A percentile compares a stretch with the other conserved stretches of the same genome.
Evolutionary conservation across 2,797 vertebrate species (phyloP).

Genomic region (Semaprochilodus insignis): DNA sequence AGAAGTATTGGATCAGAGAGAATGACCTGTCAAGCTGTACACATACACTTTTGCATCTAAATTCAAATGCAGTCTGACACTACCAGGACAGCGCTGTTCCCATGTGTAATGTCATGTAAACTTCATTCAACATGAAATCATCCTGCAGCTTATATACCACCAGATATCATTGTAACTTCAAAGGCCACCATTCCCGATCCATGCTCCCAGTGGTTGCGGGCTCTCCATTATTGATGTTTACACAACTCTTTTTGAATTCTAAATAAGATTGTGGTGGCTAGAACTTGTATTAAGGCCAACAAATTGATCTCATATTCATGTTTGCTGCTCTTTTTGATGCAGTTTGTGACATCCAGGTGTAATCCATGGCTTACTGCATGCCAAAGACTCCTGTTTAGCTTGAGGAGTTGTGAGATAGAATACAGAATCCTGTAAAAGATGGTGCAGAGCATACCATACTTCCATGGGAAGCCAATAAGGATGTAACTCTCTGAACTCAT

Average conservation of each 20-base stretch:
- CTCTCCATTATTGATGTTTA: slow-evolving; percentile 35
- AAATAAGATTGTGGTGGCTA: neutral
- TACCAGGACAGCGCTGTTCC: neutral
- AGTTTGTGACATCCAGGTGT: neutral
- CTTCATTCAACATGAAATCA: slow-evolving; percentile 17
- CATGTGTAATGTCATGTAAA: slow-evolving; percentile 3
- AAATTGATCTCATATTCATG: slow-evolving; percentile 13
- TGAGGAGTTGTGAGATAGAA: neutral
- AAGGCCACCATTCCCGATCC: neutral
- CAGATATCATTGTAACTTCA: neutral
- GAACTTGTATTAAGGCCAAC: neutral
- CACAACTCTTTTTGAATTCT: slow-evolving; percentile 4
- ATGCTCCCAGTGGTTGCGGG: neutral
- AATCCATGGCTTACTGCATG: neutral
- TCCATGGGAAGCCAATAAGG: neutral
- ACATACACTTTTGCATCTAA: neutral
- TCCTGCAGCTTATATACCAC: neutral
- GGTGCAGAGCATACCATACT: neutral
- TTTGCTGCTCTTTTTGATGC: neutral
- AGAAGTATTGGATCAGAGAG: neutral
- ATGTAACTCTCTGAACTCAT: too few relatives aligned
- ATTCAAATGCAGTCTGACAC: neutral
- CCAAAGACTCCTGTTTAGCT: neutral
- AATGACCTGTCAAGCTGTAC: neutral
- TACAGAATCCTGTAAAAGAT: too few relatives aligned